Percentiles rank a stretch among this genome's conserved stretches.
phyloP scores from a whole-genome alignment of 35 echinoderm and acorn worm genomes.

The Anneissia japonica region DNA sequence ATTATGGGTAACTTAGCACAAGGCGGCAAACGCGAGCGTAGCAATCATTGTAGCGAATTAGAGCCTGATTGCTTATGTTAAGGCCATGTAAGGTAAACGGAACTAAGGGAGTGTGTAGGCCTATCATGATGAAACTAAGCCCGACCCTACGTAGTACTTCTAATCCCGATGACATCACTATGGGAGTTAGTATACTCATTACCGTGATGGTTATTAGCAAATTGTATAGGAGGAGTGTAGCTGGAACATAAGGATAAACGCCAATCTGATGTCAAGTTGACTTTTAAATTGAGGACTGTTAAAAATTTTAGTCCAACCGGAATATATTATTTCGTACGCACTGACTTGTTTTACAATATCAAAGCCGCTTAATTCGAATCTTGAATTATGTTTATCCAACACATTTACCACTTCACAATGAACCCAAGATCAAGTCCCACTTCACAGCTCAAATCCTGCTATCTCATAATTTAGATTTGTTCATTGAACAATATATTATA shows the following conservation, averaged over 20 bases:
- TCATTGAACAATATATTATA: background rate
- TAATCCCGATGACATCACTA: background rate
- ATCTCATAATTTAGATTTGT: background rate
- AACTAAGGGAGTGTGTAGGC: no score
- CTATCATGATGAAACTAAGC: no score
- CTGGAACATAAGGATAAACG: background rate
- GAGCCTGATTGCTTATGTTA: no score
- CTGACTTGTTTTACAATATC: background rate
- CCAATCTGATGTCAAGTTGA: background rate
- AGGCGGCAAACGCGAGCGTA: no score
- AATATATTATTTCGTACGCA: background rate
- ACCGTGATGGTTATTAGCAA: background rate
- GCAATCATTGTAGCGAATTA: no score
- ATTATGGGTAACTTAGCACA: no score
- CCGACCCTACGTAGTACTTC: no score
- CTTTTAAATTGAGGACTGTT: background rate
- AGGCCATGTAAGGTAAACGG: no score
- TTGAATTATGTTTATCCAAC: background rate
- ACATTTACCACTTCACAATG: background rate
- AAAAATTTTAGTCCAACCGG: background rate
- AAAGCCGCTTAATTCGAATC: background rate
- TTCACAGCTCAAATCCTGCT: background rate
- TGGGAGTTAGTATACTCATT: background rate
- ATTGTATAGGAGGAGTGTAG: background rate
- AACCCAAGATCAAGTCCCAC: conserved; percentile 1